Conservation (phyloP, 2,888 invertebrate species). For the Aromia moschata region DNA sequence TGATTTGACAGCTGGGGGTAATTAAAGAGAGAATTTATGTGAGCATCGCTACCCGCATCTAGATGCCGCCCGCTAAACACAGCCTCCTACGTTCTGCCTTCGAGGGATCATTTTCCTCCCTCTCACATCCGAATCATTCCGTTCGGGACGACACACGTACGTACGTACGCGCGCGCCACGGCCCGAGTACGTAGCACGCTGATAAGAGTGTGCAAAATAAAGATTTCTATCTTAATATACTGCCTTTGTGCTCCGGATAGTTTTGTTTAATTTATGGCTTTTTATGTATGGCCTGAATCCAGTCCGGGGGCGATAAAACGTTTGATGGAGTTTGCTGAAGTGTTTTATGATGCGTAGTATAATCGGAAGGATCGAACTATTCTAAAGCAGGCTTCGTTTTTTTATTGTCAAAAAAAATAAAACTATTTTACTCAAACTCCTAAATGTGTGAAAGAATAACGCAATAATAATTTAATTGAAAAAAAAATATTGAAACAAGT, state of each 20-base stretch:
- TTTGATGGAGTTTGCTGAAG: constrained; percentile 21
- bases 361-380: constrained; percentile 2
- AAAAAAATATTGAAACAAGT: too few species aligned
- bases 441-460: too few species aligned
- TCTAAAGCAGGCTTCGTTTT: neutral
- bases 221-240: constrained; percentile 50
- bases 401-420: too few species aligned
- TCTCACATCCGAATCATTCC: constrained; percentile 35
- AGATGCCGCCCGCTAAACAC: constrained; percentile 51
- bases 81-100: constrained; percentile 45
- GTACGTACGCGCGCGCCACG: constrained; percentile 9
- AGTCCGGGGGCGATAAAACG: constrained; percentile 14
- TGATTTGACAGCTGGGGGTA: constrained; percentile 72
- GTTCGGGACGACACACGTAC: constrained; percentile 21
- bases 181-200: constrained; percentile 16
- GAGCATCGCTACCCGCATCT: constrained; percentile 61
- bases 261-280: constrained; percentile 32
- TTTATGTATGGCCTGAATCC: constrained; percentile 21
- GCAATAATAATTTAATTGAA: too few species aligned
- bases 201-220: constrained; percentile 39
- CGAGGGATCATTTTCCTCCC: constrained; percentile 45
- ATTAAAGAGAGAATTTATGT: constrained; percentile 65
- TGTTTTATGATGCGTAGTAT: constrained; percentile 18
- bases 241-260: constrained; percentile 48
- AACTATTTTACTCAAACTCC: too few species aligned